phyloP scores from a whole-genome alignment of 1,140 invertebrate species.

The Chrysomallon squamiferum region DNA sequence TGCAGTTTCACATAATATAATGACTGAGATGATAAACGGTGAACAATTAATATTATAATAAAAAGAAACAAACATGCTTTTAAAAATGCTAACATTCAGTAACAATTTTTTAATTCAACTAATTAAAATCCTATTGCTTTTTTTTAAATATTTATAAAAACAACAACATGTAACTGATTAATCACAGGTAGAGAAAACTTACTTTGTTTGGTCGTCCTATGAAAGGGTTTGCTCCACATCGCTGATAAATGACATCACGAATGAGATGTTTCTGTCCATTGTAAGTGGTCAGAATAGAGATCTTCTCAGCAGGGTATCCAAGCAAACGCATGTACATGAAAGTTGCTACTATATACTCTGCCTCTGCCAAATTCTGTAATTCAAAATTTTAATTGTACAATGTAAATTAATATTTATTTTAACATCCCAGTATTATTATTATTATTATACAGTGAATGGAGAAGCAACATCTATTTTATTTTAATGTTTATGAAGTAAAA shows the following conservation, averaged over 20 bases:
- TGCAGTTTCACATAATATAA: no score
- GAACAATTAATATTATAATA: no score
- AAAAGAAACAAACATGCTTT: no score
- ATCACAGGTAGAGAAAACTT: no score
- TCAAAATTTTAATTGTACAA: no score
- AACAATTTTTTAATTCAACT: no score
- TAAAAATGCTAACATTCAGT: no score
- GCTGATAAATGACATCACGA: slow-evolving; percentile 91
- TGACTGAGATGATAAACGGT: no score
- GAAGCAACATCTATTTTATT: background rate
- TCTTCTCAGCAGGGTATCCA: slow-evolving; percentile 96
- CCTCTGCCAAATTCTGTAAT: slow-evolving; percentile 93
- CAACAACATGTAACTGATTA: no score
- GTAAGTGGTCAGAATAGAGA: slow-evolving; percentile 99
- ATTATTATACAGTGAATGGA: background rate
- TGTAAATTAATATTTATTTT: background rate
- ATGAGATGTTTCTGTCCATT: slow-evolving; percentile 99
- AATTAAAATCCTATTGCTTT: no score
- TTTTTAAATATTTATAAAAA: no score
- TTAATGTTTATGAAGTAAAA: no score
- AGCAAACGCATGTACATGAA: slow-evolving; percentile 99
- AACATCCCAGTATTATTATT: background rate
- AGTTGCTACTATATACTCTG: slow-evolving; percentile 96
- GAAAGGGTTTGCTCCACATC: slow-evolving; percentile 95
- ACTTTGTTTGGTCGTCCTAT: slow-evolving; percentile 95